phyloP scores from a whole-genome alignment of 2,113 vertebrate species.

The Anthoscopus minutus region DNA sequence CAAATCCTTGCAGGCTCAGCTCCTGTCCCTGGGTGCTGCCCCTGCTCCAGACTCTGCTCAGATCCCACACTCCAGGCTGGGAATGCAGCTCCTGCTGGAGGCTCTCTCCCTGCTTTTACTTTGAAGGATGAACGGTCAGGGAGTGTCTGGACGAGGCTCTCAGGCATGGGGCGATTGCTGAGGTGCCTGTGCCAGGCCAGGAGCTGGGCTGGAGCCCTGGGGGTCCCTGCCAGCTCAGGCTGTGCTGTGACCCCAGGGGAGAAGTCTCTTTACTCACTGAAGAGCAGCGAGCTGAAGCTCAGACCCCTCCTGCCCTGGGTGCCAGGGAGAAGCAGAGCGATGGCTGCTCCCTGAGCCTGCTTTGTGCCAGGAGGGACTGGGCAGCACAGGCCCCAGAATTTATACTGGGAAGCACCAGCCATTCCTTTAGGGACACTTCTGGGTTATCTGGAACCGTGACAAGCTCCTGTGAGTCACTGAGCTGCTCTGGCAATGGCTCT shows the following conservation, averaged over 20 bases:
- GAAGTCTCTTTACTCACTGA: no score
- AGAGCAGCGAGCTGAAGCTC: no score
- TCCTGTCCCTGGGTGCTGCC: rapidly evolving
- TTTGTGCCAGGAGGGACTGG: not conserved
- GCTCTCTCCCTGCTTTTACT: no score
- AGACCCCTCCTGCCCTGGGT: not conserved
- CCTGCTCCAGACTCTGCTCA: not conserved
- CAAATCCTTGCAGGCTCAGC: not conserved
- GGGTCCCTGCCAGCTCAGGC: not conserved
- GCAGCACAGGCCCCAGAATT: not conserved
- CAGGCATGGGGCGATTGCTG: not conserved
- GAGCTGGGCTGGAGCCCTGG: not conserved
- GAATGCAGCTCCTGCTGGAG: not conserved
- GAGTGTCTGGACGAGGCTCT: not conserved
- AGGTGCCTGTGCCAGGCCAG: not conserved
- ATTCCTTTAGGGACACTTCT: not conserved
- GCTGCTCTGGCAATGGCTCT: not conserved
- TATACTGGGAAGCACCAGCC: not conserved
- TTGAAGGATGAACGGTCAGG: rapidly evolving
- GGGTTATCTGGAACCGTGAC: not conserved
- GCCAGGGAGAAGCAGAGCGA: not conserved
- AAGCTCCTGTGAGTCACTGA: not conserved
- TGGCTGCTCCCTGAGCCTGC: not conserved
- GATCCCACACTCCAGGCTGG: not conserved
- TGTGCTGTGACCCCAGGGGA: not conserved